phyloP scores from a whole-genome alignment of 2,888 invertebrate species.

The Chrysolina americana region DNA sequence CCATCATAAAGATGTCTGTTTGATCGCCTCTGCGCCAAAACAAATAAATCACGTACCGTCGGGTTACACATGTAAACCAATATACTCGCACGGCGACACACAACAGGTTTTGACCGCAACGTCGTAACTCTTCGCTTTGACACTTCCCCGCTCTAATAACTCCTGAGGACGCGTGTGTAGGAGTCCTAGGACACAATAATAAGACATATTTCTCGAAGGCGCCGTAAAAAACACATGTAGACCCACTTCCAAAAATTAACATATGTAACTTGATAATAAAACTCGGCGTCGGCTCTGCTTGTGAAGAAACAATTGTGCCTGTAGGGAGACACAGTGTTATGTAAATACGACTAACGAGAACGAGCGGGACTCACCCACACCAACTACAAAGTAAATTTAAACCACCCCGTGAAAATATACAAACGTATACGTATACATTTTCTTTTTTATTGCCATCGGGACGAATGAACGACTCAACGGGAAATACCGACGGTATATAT shows the following conservation, averaged over 20 bases:
- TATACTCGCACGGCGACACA: neutral
- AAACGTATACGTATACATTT: constrained; percentile 13
- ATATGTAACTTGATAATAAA: constrained; percentile 55
- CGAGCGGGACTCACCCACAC: constrained; percentile 14
- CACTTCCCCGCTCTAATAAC: constrained; percentile 10
- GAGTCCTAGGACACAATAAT: constrained; percentile 16
- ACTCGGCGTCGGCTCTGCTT: constrained; percentile 36
- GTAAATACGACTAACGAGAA: constrained; percentile 38
- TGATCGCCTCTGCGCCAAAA: neutral
- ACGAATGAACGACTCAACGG: neutral
- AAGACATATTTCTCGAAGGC: constrained; percentile 34
- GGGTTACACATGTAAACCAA: constrained; percentile 3
- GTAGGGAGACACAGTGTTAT: constrained; percentile 46
- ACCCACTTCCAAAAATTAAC: constrained; percentile 46
- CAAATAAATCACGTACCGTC: neutral
- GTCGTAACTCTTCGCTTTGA: constrained; percentile 10
- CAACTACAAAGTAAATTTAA: constrained; percentile 20
- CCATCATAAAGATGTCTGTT: neutral
- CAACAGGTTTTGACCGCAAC: neutral
- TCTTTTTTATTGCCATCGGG: neutral
- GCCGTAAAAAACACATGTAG: constrained; percentile 44
- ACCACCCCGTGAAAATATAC: constrained; percentile 17
- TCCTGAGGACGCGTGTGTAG: neutral
- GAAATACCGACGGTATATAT: neutral
- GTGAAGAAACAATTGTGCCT: constrained; percentile 56